Base-by-base conservation (phyloP, 2,113 vertebrate species). In the Talpa occidentalis region DNA sequence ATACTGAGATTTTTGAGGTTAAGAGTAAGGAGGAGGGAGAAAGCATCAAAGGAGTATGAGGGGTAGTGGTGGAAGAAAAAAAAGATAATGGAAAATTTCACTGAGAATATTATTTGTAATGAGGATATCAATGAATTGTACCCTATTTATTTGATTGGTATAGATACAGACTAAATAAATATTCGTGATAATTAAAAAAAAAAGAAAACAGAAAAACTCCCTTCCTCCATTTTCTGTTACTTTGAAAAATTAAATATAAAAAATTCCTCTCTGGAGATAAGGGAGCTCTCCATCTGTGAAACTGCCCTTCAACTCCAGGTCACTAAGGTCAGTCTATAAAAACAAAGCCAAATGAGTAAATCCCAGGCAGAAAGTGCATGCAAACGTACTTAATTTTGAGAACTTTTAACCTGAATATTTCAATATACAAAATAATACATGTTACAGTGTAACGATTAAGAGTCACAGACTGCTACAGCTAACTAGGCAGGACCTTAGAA, bases 401-500 rank as follows among this genome's bases (percentile, higher is more conserved):
- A 87, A 88, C 11, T 26, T 86, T 67, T 66, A 92, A 88, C 16
- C 30, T 73, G 49, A 87, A 87, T 47, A 84, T 72, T 40, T 93
- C 12, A 84, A 86, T 87, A 60, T 26, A 59, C 14, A 92, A 91
- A 90, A 64, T 8, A 79, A 42, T 44, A 56, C 2, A 35, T 21
- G 3, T 32, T 66, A 82, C 19, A 12, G 6, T 37, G 2, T 6
- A 5, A 59, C 40, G 42, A 64, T 32, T 64, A 74, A 86, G 67
- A 44, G 81, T 56, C 52, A 47, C 4, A 37, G 54, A 67, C 19
- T 54, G 16, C 42, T 79, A 21, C 47, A 72, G 72, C 32, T 19
- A 72, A 77, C 22, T 16, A 91, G 52, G 49, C 3, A 8, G 28
- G 16, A 22, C 19, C 24, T 85, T 72, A 62, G 28, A 26, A 59